A percentile compares a stretch with the other conserved stretches of the same genome.
Evolutionary conservation across 2,113 vertebrate genomes (phyloP).

Genomic region (Telmatochromis bifrenatus): DNA sequence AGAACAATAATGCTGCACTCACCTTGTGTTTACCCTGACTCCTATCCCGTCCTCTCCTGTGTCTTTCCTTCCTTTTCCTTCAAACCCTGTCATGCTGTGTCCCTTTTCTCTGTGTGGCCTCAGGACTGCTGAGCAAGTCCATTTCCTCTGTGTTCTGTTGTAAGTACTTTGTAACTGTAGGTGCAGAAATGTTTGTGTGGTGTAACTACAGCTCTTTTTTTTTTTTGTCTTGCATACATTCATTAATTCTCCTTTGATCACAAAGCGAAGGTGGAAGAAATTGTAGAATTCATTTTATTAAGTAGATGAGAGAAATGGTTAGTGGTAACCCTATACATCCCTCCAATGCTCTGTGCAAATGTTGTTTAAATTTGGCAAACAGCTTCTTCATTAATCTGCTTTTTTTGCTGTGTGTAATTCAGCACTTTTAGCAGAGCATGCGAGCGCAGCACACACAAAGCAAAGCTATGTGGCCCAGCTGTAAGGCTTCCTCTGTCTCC

Average conservation of each 20-base stretch:
- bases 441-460: background rate
- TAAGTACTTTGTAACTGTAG: conserved; percentile 75
- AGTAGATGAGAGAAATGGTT: background rate
- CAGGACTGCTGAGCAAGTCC: conserved; percentile 94
- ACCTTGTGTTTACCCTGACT: conserved; percentile 45
- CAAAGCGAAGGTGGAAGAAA: background rate
- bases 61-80: conserved; percentile 19
- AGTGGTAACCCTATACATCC: background rate
- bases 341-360: background rate
- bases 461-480: background rate
- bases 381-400: conserved; percentile 22
- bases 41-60: conserved; percentile 25
- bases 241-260: background rate
- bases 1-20: background rate
- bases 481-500: conserved; percentile 6
- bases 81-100: conserved; percentile 30
- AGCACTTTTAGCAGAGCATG: conserved; percentile 9
- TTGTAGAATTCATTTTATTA: background rate
- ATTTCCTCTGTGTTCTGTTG: conserved; percentile 97
- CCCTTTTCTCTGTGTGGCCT: conserved; percentile 65
- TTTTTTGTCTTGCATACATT: background rate
- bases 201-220: background rate
- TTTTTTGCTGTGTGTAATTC: background rate
- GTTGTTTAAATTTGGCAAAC: background rate
- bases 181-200: background rate